Evolutionary conservation across 2,113 vertebrate genomes (phyloP).

Genomic region (Lanius ludovicianus): DNA sequence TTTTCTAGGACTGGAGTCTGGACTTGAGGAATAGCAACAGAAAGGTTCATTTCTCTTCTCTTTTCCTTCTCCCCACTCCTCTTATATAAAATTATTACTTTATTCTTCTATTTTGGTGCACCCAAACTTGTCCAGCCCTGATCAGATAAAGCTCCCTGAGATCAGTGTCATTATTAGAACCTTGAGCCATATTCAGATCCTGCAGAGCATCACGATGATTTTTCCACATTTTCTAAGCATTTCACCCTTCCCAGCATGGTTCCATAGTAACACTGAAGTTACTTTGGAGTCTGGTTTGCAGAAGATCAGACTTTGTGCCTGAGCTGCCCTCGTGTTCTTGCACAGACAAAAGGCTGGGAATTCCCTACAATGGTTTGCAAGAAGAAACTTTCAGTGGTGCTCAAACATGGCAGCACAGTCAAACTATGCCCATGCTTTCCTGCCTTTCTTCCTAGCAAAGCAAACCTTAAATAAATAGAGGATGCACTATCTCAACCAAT

Average conservation of each 20-base stretch:
- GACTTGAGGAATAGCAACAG: not conserved
- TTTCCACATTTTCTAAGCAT: not conserved
- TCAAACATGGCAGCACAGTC: not conserved
- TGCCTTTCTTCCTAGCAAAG: not conserved
- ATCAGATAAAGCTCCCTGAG: not conserved
- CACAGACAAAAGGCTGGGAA: not conserved
- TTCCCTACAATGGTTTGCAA: fast-evolving
- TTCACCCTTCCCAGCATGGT: not conserved
- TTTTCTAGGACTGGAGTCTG: not conserved
- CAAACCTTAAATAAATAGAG: not conserved
- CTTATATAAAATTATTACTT: not conserved
- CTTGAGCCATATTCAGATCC: not conserved
- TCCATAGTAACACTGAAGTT: not conserved
- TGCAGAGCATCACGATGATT: not conserved
- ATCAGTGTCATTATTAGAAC: not conserved
- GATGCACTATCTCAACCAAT: not conserved
- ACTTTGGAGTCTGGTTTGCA: not conserved
- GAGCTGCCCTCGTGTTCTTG: not conserved
- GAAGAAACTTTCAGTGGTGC: not conserved
- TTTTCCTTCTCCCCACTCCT: not conserved
- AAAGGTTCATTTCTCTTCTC: not conserved
- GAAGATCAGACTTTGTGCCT: not conserved
- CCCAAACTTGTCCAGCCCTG: not conserved
- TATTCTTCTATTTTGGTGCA: not conserved
- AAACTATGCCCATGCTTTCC: not conserved